These are phyloP conservation scores for Leucozona laternaria DNA, from an alignment of 2,888 invertebrate species.

Conservation along the genomic window DNA sequence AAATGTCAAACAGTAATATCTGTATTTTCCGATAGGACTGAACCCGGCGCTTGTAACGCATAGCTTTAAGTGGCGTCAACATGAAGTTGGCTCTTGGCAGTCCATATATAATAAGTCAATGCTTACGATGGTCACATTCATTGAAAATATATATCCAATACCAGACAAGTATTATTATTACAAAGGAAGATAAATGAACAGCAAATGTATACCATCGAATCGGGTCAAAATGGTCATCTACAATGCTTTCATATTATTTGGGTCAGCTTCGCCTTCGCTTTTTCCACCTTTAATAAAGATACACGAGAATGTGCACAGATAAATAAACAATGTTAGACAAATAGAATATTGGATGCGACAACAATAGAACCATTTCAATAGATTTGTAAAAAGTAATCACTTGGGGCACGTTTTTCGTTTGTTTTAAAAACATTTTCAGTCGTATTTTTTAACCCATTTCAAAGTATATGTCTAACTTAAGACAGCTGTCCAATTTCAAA, in stretches of 20 bases:
- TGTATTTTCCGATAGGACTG: no score
- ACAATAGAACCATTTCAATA: not conserved
- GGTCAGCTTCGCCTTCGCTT: not conserved
- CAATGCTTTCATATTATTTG: conserved; percentile 4
- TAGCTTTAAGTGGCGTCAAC: no score
- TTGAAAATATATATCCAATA: not conserved
- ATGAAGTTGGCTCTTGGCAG: no score
- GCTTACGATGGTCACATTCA: not conserved
- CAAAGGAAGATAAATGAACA: conserved; percentile 12
- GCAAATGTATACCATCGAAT: not conserved
- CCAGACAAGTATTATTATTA: not conserved
- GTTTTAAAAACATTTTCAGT: not conserved
- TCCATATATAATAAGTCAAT: no score
- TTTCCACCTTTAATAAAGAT: not conserved
- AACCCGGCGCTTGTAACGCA: no score
- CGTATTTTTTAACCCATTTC: no score
- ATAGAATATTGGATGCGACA: not conserved
- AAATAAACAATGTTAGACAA: not conserved
- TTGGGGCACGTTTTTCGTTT: not conserved
- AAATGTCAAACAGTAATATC: no score
- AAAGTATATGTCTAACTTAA: no score
- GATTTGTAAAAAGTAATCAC: not conserved
- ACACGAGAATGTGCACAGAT: not conserved
- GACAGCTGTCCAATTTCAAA: no score
- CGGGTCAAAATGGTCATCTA: conserved; percentile 10